Percentiles rank a stretch among this genome's conserved stretches.
These are phyloP conservation scores for Trissolcus japonicus DNA, from an alignment of 2,888 invertebrate species.

Conservation along the genomic window DNA sequence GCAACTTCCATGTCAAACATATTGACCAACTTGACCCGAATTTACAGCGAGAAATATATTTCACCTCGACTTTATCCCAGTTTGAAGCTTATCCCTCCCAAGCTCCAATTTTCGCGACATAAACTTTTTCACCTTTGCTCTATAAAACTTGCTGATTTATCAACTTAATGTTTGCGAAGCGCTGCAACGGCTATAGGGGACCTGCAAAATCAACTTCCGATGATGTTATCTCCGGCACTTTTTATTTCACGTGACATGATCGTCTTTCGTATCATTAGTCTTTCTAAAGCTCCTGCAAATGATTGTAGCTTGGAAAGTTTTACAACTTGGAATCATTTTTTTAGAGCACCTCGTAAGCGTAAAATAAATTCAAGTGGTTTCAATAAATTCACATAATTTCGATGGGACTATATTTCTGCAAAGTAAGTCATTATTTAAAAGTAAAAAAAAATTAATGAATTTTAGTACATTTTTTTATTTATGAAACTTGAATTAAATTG, in stretches of 20 bases:
- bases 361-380: too few relatives aligned
- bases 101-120: constrained; percentile 4
- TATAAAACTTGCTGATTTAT: constrained; percentile 19
- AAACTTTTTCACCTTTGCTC: constrained; percentile 12
- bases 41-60: constrained; percentile 3
- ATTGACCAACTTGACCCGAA: too few relatives aligned
- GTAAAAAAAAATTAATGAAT: too few relatives aligned
- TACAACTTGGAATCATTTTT: constrained; percentile 16
- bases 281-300: constrained; percentile 14
- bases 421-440: too few relatives aligned
- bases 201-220: constrained; percentile 13
- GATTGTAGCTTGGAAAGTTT: constrained; percentile 30
- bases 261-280: constrained; percentile 30
- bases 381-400: too few relatives aligned
- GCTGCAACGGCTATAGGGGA: too few relatives aligned
- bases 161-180: constrained; percentile 10
- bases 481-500: too few relatives aligned
- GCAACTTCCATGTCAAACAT: too few relatives aligned
- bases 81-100: background rate
- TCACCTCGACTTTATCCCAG: constrained; percentile 5
- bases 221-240: constrained; percentile 26
- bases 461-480: too few relatives aligned
- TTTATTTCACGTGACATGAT: constrained; percentile 28
- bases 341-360: too few relatives aligned
- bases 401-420: too few relatives aligned